Percentiles rank a stretch among this genome's conserved stretches.
phyloP scores from a whole-genome alignment of 2,113 vertebrate genomes.

The Rhineura floridana region DNA sequence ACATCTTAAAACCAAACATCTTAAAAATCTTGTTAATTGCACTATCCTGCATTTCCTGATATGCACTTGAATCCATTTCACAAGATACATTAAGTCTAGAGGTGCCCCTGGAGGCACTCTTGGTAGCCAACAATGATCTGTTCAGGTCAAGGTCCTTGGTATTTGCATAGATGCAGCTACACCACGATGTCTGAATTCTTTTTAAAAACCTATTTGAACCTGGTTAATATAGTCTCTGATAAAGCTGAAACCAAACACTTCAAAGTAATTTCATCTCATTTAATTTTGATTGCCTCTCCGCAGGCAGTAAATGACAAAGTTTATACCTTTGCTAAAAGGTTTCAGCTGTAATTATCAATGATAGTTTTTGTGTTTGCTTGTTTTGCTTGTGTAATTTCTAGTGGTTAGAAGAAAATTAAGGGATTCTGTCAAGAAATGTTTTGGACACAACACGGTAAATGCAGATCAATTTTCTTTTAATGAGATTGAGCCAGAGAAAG shows the following conservation, averaged over 20 bases:
- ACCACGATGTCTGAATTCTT: neutral
- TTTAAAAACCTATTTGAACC: neutral
- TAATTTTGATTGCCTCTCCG: constrained; percentile 67
- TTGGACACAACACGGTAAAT: neutral
- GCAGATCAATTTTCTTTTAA: neutral
- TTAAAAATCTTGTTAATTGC: no score
- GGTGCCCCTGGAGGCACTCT: no score
- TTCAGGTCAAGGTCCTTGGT: neutral
- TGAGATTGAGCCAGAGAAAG: neutral
- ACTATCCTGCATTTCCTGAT: no score
- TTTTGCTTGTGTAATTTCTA: neutral
- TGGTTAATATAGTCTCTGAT: neutral
- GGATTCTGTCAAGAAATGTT: neutral
- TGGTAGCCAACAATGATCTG: neutral
- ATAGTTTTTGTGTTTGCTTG: constrained; percentile 24
- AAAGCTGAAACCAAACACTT: constrained; percentile 50
- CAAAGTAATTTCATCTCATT: constrained; percentile 64
- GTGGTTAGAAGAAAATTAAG: constrained; percentile 15
- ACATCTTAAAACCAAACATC: no score
- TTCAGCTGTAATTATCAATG: constrained; percentile 53
- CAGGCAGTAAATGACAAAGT: constrained; percentile 49
- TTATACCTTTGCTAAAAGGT: constrained; percentile 48
- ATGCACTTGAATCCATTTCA: no score
- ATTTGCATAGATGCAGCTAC: neutral
- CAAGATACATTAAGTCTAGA: no score